Evolutionary conservation across 2,113 vertebrate species (phyloP).

Genomic region (Illadopsis cleaveri): DNA sequence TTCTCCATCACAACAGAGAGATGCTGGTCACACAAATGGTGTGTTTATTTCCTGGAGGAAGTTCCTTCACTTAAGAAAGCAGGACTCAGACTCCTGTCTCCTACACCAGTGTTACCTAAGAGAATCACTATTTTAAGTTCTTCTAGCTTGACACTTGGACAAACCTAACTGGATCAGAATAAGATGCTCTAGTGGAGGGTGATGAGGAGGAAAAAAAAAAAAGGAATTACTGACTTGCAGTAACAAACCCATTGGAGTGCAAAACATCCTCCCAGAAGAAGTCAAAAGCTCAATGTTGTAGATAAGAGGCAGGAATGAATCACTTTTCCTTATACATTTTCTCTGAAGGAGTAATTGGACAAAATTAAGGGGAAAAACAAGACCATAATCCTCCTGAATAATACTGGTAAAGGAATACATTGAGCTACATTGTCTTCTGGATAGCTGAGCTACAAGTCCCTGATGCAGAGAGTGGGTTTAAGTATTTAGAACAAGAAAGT

Average conservation of each 20-base stretch:
- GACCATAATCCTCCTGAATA: neutral
- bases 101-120: neutral
- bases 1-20: neutral
- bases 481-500: neutral
- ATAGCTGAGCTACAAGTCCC: neutral
- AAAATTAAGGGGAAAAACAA: neutral
- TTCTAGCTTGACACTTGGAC: neutral
- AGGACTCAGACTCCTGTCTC: neutral
- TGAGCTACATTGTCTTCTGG: neutral
- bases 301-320: neutral
- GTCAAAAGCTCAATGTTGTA: neutral
- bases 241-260: neutral
- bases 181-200: neutral
- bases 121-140: neutral
- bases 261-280: neutral
- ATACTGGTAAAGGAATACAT: neutral
- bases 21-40: neutral
- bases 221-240: neutral
- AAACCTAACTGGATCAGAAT: neutral
- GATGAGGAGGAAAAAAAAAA: neutral
- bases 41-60: neutral
- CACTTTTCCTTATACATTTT: neutral
- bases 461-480: neutral
- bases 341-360: neutral
- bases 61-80: neutral